These are phyloP conservation scores for Squalus acanthias DNA, from an alignment of 2,797 vertebrate species.

Conservation along the genomic window DNA sequence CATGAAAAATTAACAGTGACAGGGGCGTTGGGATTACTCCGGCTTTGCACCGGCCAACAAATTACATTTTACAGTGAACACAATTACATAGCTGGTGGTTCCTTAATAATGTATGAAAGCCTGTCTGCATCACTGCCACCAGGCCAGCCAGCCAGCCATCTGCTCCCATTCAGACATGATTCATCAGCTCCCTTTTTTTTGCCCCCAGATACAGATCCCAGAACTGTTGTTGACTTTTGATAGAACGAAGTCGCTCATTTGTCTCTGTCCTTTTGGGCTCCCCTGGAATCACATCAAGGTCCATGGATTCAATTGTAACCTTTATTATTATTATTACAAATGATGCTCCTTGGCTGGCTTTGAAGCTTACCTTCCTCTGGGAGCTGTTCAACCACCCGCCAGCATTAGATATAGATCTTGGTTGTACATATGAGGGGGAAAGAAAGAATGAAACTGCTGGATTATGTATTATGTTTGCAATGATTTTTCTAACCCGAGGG, in stretches of 20 bases:
- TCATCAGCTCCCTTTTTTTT: constrained; percentile 31
- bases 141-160: constrained; percentile 29
- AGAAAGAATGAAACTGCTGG: constrained; percentile 6
- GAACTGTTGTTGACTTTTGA: constrained; percentile 36
- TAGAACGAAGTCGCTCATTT: constrained; percentile 33
- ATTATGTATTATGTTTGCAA: constrained; percentile 25
- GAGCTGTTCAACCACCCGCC: constrained; percentile 13
- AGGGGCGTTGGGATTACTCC: constrained; percentile 8
- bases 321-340: constrained; percentile 35
- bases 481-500: constrained; percentile 17
- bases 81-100: constrained; percentile 37
- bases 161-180: constrained; percentile 34
- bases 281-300: constrained; percentile 26
- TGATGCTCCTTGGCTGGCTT: constrained; percentile 32
- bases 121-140: constrained; percentile 34
- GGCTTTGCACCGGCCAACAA: constrained; percentile 25
- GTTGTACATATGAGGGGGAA: neutral
- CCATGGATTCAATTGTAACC: constrained; percentile 23
- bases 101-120: constrained; percentile 36
- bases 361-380: constrained; percentile 26
- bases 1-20: constrained; percentile 37
- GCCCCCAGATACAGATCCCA: constrained; percentile 25
- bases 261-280: constrained; percentile 32
- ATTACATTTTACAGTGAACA: constrained; percentile 37
- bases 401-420: constrained; percentile 27